Evolutionary conservation across 2,113 vertebrate genomes (phyloP), one percentile per base, ranked within the genome.

Genomic region (Promerops cafer): DNA sequence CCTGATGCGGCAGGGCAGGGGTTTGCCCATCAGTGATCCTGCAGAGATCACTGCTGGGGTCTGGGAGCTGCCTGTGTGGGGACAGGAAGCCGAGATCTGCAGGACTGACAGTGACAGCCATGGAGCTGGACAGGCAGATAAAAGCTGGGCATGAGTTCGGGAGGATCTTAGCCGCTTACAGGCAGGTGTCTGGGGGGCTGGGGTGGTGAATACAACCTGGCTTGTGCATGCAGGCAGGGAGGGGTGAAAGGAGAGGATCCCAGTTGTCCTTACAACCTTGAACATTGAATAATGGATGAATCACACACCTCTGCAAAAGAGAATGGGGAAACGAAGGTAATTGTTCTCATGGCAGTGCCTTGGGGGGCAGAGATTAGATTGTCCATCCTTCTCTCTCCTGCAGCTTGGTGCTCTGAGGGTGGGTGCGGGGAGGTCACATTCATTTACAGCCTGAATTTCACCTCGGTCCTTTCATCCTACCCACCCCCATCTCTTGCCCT

Each of bases 221-320:
- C 8, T 69, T 40, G 37, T 65, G 86, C 44, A 27, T 30, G 86
- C 22, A 23, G 71, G 33, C 66, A 44, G 27, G 64, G 77, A 81
- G 16, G 22, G 75, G 65, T 64, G 65, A 78, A 75, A 84, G 42
- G 70, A 76, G 59, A 77, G 54, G 53, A 65, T 72, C 66, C 17
- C 84, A 5, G 21, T 28, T 72, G 75, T 69, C 85, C 87, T 76
- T 79, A 60, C 45, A 49, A 45, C 66, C 49, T 87, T 61, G 75
- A 82, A 27, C 94, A 20, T 72, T 88, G 94, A 89, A 83, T 81
- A 93, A 80, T 53, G 87, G 63, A 94, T 93, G 93, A 95, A 70
- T 91, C 66, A 83, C 61, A 93, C 59, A 69, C 70, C 74, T 80
- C 47, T 93, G 61, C 39, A 76, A 93, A 90, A 59, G 63, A 61